Conservation (phyloP, 2,113 vertebrate species). For the Casuarius casuarius region DNA sequence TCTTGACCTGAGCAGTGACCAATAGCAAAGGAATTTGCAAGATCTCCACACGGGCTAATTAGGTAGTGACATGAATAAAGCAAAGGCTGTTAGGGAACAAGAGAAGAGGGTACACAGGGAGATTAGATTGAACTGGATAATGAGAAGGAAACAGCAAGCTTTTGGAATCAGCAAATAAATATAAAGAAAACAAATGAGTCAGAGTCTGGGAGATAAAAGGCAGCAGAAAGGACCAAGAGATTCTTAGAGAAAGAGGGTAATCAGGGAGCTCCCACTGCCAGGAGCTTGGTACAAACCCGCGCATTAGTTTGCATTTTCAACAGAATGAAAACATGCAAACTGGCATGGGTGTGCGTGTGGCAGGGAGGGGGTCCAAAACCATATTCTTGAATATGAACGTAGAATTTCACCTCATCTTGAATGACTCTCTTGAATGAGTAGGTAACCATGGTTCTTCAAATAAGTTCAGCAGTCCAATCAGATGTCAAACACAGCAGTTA, state of each 20-base stretch:
- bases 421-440: neutral
- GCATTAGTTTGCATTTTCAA: neutral
- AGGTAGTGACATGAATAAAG: neutral
- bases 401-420: neutral
- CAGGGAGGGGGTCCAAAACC: neutral
- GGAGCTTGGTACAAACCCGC: neutral
- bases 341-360: neutral
- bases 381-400: neutral
- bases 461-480: neutral
- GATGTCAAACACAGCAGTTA: neutral
- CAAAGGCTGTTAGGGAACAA: neutral
- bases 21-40: slow-evolving; percentile 30
- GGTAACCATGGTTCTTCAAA: neutral
- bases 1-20: neutral
- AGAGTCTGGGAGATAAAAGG: neutral
- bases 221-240: neutral
- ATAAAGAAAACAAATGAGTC: slow-evolving; percentile 3
- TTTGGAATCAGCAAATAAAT: slow-evolving; percentile 6
- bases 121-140: neutral
- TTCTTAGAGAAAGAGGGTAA: neutral
- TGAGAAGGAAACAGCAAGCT: neutral
- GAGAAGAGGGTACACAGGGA: neutral
- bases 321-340: neutral
- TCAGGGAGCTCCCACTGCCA: neutral
- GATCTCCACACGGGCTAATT: neutral